Evolutionary conservation across 92 coral and sea anemone genomes (phyloP), one percentile per base, ranked within the genome.

Genomic region (Blastomussa wellsi): DNA sequence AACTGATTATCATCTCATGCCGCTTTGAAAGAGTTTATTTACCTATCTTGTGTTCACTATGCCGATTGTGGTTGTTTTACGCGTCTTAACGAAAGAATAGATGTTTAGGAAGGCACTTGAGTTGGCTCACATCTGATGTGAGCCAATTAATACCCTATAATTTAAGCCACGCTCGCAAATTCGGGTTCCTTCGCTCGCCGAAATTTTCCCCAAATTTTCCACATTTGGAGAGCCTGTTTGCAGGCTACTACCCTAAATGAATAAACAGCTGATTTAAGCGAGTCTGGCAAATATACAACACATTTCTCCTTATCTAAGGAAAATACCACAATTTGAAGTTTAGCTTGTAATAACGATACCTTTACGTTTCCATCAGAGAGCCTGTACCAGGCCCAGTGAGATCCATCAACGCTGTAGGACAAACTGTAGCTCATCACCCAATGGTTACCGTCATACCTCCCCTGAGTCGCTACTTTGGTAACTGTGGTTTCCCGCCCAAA

Each of bases 401-500:
- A 60, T 0, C 67, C 67, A 60, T 60, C 67, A 14, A 60, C 67
- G 26, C 67, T 60, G 67, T 60, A 60, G 33, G 67, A 60, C 67
- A 60, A 60, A 60, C 67, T 60, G 67, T 60, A 60, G 33, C 67
- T 60, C 67, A 0, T 60, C 31, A 89, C 92, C 65, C 72, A 65
- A 0, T 84, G 59, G 20, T 14, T 49, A 35, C 15, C 41, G 22
- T 79, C 33, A 37, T 57, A 35, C 19, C 36, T 78, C 41, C 82
- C 82, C 71, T 78, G 82, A 22, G 71, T 57, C 49, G 70, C 71
- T 19, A 78, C 52, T 78, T 78, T 78, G 12, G 72, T 78, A 20
- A 78, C 38, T 24, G 82, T 59, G 0, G 82, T 78, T 59, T 82
- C 71, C 62, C 53, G 76, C 33, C 89, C 85, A 20, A 86, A 74